A percentile compares a stretch with the other conserved stretches of the same genome.
phyloP scores from a whole-genome alignment of 1,140 invertebrate species.

The Aphelenchoides fujianensis region DNA sequence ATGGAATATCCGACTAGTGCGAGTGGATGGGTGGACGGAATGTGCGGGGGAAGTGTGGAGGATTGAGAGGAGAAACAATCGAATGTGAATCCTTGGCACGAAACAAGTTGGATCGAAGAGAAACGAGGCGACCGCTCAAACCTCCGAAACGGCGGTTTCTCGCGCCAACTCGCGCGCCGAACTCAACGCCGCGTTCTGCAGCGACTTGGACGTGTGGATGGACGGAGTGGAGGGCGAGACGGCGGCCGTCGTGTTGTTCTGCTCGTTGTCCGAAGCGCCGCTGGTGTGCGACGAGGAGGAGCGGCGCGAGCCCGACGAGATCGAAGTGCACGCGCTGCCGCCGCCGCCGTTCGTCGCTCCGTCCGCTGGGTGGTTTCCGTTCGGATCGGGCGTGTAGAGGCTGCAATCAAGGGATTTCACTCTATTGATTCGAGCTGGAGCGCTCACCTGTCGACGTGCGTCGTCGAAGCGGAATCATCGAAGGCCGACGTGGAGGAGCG shows the following conservation, averaged over 20 bases:
- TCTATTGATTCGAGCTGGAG: not conserved
- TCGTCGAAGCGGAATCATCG: constrained; percentile 18
- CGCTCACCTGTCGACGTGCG: constrained; percentile 10
- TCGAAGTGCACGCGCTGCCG: constrained; percentile 6
- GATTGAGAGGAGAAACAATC: too few relatives aligned
- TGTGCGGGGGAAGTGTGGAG: too few relatives aligned
- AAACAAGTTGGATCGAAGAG: too few relatives aligned
- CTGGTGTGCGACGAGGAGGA: not conserved
- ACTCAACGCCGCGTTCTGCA: constrained; percentile 8
- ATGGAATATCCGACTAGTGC: too few relatives aligned
- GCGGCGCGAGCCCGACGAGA: not conserved
- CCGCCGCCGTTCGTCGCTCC: too few relatives aligned
- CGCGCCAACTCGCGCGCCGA: not conserved
- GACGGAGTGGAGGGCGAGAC: too few relatives aligned
- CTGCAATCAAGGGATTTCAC: too few relatives aligned
- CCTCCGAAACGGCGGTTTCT: not conserved
- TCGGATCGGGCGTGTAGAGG: constrained; percentile 3
- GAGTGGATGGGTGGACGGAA: too few relatives aligned
- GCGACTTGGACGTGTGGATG: constrained; percentile 3
- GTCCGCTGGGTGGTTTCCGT: constrained; percentile 10
- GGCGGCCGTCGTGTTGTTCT: not conserved
- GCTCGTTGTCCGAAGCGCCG: not conserved
- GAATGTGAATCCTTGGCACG: too few relatives aligned
- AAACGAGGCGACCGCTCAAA: constrained; percentile 1
- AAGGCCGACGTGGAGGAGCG: constrained; percentile 17